Conservation (phyloP, 2,888 invertebrate species). For the Charanyca ferruginea region DNA sequence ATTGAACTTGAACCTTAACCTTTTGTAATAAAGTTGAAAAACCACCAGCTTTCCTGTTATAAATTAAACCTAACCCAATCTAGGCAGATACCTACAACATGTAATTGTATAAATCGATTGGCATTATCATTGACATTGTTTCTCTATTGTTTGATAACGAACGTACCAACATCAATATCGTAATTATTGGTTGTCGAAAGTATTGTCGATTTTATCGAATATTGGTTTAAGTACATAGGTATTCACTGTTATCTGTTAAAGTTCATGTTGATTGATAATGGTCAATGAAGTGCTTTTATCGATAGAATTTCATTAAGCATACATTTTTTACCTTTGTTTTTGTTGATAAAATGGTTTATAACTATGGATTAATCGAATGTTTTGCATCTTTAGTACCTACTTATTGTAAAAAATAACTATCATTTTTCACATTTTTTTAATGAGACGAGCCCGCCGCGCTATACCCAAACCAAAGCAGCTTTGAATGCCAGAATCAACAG, state of each 20-base stretch:
- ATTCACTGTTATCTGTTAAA: slow-evolving; percentile 23
- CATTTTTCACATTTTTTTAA: too few relatives aligned
- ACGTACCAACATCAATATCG: slow-evolving; percentile 30
- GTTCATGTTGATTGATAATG: slow-evolving; percentile 41
- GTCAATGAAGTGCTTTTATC: slow-evolving; percentile 15
- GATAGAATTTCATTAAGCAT: slow-evolving; percentile 12
- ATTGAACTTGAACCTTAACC: too few relatives aligned
- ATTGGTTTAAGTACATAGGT: slow-evolving; percentile 23
- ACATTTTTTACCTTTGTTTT: background rate
- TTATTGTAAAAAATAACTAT: too few relatives aligned
- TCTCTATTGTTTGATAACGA: slow-evolving; percentile 26
- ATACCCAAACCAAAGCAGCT: too few relatives aligned
- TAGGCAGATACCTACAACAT: background rate
- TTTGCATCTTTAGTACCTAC: too few relatives aligned
- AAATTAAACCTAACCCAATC: too few relatives aligned
- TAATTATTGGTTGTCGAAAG: slow-evolving; percentile 32
- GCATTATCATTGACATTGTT: slow-evolving; percentile 21
- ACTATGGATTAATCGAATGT: too few relatives aligned
- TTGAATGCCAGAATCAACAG: too few relatives aligned
- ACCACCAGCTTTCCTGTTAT: too few relatives aligned
- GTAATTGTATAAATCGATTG: slow-evolving; percentile 7
- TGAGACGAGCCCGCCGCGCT: too few relatives aligned
- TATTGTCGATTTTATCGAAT: slow-evolving; percentile 30
- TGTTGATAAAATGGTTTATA: too few relatives aligned
- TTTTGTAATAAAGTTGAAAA: too few relatives aligned